Base-by-base conservation (phyloP, 2,113 vertebrate species). In the Gulo gulo region DNA sequence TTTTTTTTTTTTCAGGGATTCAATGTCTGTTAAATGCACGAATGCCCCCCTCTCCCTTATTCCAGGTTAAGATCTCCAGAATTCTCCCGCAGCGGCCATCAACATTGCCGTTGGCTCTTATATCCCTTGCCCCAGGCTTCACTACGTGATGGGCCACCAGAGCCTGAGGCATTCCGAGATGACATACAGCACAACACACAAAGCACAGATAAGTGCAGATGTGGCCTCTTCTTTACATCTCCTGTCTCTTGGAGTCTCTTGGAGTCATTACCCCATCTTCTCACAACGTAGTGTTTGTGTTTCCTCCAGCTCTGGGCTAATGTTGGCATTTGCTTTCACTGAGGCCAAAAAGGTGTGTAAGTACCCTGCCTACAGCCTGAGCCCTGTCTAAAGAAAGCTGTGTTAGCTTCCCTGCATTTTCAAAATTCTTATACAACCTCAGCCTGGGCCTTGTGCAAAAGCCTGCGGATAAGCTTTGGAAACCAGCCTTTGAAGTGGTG, bases 401-500 rank as follows among this genome's bases (percentile, higher is more conserved):
- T 89, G 63, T 79, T 61, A 39, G 36, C 39, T 94, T 96, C 18
- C 71, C 24, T 85, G 52, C 31, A 34, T 95, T 92, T 81, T 96
- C 91, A 21, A 52, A 39, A 31, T 74, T 88, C 81, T 92, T 94
- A 65, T 47, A 79, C 73, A 95, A 69, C 23, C 29, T 91, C 59
- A 78, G 31, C 84, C 69, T 50, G 14, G 63, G 52, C 11, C 55
- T 69, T 94, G 71, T 20, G 76, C 91, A 87, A 91, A 93, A 82
- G 16, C 47, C 76, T 89, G 47, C 31, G 81, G 76, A 92, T 83
- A 89, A 65, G 36, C 0, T 0, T 88, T 65, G 85, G 24, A 61
- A 71, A 52, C 31, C 45, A 61, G 91, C 6, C 82, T 94, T 95
- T 87, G 74, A 97, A 87, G 95, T 24, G 34, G 74, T 78, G 47